Evolutionary conservation across 2,797 vertebrate genomes (phyloP), one percentile per base, ranked within the genome.

Genomic region (Cossypha heuglini): DNA sequence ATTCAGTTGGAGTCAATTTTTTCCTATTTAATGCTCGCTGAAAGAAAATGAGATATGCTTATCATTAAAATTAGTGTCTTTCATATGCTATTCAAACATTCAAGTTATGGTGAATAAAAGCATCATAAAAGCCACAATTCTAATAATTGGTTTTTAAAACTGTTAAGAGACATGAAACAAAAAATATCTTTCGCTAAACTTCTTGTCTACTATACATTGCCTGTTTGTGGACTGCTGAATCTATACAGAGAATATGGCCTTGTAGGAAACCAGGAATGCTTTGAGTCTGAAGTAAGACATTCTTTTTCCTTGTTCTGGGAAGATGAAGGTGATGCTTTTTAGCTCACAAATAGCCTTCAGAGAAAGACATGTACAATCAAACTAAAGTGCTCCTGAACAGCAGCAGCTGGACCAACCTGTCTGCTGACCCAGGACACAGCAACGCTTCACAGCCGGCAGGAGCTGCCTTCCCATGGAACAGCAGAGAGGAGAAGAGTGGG

Each of bases 11-110:
- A 93, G 96, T 83, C 88, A 98, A 93, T 95, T 98, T 99, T 97
- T 98, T 98, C 90, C 98, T 97, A 73, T 97, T 97, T 97, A 99
- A 98, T 92, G 98, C 97, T 98, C 99, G 95, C 98, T 98, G 97
- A 97, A 98, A 98, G 86, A 97, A 95, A 97, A 96, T 37, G 86
- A 97, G 79, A 97, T 71, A 97, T 29, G 85, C 37, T 45, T 55
- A 62, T 80, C 83, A 95, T 97, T 96, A 96, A 84, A 97, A 91
- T 85, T 13, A 73, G 25, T 40, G n/a, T 66, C 29, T 91, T 94
- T 75, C 46, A 94, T 11, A 71, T 11, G 25, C 29, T 69, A 51
- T 42, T 89, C 58, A 80, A 84, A 86, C 19, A 29, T 81, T 63
- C 14, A 81, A 93, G 45, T 81, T 85, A 72, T 1, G 40, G 64